These are phyloP conservation scores for Danaus chrysippus DNA, from an alignment of 2,888 invertebrate species.

Conservation along the genomic window DNA sequence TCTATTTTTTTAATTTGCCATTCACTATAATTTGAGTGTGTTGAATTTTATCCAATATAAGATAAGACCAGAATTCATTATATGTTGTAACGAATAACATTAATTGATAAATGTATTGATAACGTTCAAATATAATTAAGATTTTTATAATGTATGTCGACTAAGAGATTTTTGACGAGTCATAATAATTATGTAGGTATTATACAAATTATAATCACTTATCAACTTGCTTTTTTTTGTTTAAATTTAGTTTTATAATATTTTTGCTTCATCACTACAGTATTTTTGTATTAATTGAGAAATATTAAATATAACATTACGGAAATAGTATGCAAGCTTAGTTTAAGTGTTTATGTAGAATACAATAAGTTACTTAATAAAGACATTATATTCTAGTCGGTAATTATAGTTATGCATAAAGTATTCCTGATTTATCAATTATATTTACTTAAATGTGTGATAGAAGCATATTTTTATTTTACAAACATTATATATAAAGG, in stretches of 20 bases:
- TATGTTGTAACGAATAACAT: not conserved
- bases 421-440: constrained; percentile 25
- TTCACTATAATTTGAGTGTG: too few relatives aligned
- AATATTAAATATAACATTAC: too few relatives aligned
- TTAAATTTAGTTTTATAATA: not conserved
- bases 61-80: not conserved
- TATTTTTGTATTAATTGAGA: too few relatives aligned
- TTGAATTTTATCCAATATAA: too few relatives aligned
- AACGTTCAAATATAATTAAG: constrained; percentile 5
- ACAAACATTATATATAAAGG: constrained; percentile 12
- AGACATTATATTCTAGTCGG: constrained; percentile 31
- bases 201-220: too few relatives aligned
- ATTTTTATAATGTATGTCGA: not conserved
- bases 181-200: too few relatives aligned
- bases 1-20: too few relatives aligned
- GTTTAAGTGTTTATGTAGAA: constrained; percentile 18
- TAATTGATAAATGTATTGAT: not conserved
- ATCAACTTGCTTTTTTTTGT: not conserved
- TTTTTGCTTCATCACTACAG: too few relatives aligned
- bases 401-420: constrained; percentile 28
- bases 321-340: too few relatives aligned
- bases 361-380: constrained; percentile 18
- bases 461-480: constrained; percentile 11
- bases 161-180: too few relatives aligned
- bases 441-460: not conserved